A percentile compares a stretch with the other conserved stretches of the same genome.
Evolutionary conservation across 2,113 vertebrate genomes (phyloP).

Genomic region (Chloropsis cyanopogon): DNA sequence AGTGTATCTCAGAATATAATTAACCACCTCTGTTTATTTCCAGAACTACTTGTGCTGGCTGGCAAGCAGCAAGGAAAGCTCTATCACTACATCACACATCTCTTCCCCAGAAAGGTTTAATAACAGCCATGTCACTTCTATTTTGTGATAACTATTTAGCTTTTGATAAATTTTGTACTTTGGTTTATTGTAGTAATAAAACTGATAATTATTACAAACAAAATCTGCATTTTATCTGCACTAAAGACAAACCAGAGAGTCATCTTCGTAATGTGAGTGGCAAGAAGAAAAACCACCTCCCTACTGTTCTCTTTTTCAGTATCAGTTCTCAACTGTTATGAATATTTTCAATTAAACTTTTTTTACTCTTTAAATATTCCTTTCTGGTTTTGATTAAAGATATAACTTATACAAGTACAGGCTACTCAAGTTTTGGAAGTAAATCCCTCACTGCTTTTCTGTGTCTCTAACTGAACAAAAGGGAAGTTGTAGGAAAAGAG

Average conservation of each 20-base stretch:
- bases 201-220: neutral
- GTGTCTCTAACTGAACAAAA: neutral
- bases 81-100: neutral
- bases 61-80: neutral
- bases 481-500: neutral
- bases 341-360: neutral
- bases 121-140: neutral
- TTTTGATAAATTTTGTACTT: slow-evolving; percentile 73
- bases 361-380: neutral
- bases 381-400: neutral
- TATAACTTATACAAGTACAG: neutral
- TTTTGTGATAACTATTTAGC: slow-evolving; percentile 55
- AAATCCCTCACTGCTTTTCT: neutral
- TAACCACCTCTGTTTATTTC: neutral
- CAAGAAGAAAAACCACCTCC: neutral
- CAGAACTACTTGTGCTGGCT: neutral
- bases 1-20: neutral
- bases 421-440: neutral
- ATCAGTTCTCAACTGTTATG: neutral
- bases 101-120: neutral
- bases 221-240: neutral
- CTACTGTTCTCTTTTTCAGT: neutral
- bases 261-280: neutral
- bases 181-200: slow-evolving; percentile 47
- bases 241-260: neutral